Base-by-base conservation (phyloP, 1,140 invertebrate species). In the Amyelois transitella region DNA sequence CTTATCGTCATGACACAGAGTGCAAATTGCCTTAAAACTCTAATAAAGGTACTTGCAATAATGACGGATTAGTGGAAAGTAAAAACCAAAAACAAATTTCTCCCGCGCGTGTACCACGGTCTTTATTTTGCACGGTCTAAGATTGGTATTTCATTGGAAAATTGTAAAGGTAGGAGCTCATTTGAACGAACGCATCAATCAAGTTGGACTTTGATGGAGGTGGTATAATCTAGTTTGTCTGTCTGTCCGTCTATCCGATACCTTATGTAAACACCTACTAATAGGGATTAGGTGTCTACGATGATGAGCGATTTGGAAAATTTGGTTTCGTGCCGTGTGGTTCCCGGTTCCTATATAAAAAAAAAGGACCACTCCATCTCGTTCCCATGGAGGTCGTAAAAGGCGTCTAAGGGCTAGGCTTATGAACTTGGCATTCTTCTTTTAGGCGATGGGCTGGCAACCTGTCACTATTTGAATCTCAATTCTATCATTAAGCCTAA, bases 211-310 rank as follows among this genome's bases (percentile, higher is more conserved):
- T 78, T 85, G 79, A 86, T 81, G 82, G 78, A 83, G 78, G 82
- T 66, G 75, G 69, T 61, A 74, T 83, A 80, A 83, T 86, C 77
- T 71, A 83, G 78, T 86, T 86, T 81, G 78, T 80, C 68, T 77
- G 77, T 75, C 62, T n/a, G n/a, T n/a, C 70, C 75, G 77, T 72
- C 62, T 61, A 53, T 66, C 58, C 50, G 61, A 64, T 64, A 67
- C 63, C 60, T 62, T 66, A 53, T 56, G 62, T 70, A 71, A 78
- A 78, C 70, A 77, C 70, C 69, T 77, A 64, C 69, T 76, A 79
- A 82, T 81, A 68, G 68, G 63, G 75, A 77, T 72, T 78, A 82
- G 77, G 75, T 77, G 79, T 50, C 18, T 43, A 52, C 18, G 44
- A 14, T 38, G 12, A 38, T 38, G 32, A 38, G 32, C 32, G 32